Evolutionary conservation across 2,888 invertebrate species (phyloP).

Genomic region (Metallyticus violacea): DNA sequence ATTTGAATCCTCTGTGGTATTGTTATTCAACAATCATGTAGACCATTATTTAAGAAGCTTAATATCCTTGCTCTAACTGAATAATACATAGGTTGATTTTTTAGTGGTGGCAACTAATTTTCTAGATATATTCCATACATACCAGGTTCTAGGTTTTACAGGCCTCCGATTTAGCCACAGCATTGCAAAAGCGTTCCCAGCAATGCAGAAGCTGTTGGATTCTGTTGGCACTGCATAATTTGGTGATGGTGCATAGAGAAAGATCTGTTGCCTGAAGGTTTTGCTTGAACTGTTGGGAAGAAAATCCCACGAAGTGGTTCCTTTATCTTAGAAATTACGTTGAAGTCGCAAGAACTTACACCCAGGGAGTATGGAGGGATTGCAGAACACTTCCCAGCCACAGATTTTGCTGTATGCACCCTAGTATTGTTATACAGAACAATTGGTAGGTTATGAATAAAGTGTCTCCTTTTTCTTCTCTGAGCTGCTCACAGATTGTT

Average conservation of each 20-base stretch:
- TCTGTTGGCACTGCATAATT: background rate
- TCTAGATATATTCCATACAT: background rate
- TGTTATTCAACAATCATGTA: too few species aligned
- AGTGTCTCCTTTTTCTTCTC: background rate
- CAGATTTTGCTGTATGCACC: background rate
- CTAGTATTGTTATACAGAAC: background rate
- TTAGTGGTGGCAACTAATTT: background rate
- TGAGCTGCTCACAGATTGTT: background rate
- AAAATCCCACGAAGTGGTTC: background rate
- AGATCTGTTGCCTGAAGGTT: too few species aligned
- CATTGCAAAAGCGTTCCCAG: background rate
- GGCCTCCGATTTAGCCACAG: background rate
- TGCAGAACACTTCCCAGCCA: background rate
- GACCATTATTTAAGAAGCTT: too few species aligned
- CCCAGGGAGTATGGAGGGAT: background rate
- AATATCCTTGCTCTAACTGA: too few species aligned
- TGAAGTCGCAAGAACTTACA: background rate
- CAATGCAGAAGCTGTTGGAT: background rate
- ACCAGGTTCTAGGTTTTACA: background rate
- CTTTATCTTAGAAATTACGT: background rate
- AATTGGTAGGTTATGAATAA: background rate
- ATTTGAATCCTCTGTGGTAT: too few species aligned
- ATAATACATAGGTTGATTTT: background rate
- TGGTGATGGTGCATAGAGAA: background rate
- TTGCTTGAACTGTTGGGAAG: background rate